These are phyloP conservation scores for Onthophagus sagittarius DNA, from an alignment of 2,888 invertebrate genomes.

Conservation along the genomic window DNA sequence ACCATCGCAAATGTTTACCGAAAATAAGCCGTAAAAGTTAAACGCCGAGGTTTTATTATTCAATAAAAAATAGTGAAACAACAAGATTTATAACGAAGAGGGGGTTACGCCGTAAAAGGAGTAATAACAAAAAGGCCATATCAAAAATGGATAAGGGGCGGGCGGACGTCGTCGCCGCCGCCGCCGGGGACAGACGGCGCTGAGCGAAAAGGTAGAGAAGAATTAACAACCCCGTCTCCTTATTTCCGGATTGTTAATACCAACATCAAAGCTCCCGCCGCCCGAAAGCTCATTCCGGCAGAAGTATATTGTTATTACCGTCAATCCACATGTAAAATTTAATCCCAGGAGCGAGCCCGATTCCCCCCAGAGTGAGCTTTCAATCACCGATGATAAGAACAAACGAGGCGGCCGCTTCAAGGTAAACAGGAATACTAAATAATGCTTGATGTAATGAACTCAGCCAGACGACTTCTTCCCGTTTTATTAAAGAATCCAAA, in stretches of 20 bases:
- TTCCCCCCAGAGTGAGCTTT: constrained; percentile 38
- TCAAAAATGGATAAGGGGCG: constrained; percentile 20
- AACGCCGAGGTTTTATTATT: constrained; percentile 16
- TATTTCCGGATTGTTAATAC: constrained; percentile 47
- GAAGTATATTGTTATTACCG: constrained; percentile 49
- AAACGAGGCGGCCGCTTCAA: constrained; percentile 43
- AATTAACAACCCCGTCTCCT: constrained; percentile 23
- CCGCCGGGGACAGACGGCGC: constrained; percentile 6
- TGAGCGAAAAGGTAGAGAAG: constrained; percentile 15
- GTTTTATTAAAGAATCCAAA: constrained; percentile 41
- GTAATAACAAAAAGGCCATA: constrained; percentile 18
- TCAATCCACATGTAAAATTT: constrained; percentile 51
- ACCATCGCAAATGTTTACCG: constrained; percentile 7
- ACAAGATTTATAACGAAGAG: constrained; percentile 5
- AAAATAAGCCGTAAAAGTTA: constrained; percentile 8
- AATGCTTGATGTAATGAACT: constrained; percentile 45
- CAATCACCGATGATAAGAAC: constrained; percentile 47
- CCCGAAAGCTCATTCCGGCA: constrained; percentile 44
- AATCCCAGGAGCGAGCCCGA: constrained; percentile 42
- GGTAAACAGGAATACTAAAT: constrained; percentile 45
- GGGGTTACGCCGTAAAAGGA: constrained; percentile 11
- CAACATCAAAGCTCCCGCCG: constrained; percentile 44
- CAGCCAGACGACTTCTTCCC: constrained; percentile 37
- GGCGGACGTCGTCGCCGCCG: neutral
- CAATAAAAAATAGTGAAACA: constrained; percentile 13